Evolutionary conservation across 2,888 invertebrate genomes (phyloP).

Genomic region (Dasysyrphus tricinctus): DNA sequence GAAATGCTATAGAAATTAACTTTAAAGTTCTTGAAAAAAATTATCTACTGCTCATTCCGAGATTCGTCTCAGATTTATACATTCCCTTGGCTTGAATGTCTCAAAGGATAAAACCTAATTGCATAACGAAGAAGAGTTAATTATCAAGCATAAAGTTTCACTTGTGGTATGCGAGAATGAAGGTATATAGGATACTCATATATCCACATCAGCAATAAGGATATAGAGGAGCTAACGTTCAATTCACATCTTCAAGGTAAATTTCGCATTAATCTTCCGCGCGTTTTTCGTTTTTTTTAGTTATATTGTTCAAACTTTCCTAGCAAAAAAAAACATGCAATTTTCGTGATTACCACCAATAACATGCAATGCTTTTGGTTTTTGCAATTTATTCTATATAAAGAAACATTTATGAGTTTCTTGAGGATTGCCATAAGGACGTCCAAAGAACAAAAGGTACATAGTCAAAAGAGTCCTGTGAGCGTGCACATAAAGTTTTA

Average conservation of each 20-base stretch:
- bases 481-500: conserved; percentile 17
- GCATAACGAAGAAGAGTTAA: conserved; percentile 15
- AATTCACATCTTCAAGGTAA: conserved; percentile 25
- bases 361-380: conserved; percentile 53
- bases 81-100: background rate
- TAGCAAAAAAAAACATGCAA: conserved; percentile 38
- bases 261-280: conserved; percentile 55
- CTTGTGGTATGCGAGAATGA: background rate
- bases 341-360: conserved; percentile 65
- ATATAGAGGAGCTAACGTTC: conserved; percentile 3
- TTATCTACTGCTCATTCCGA: background rate
- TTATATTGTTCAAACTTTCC: conserved; percentile 18
- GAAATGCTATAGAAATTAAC: background rate
- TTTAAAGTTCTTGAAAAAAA: background rate
- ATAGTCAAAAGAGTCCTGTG: conserved; percentile 20
- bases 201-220: conserved; percentile 9
- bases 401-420: conserved; percentile 15
- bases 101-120: background rate
- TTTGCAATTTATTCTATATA: conserved; percentile 28
- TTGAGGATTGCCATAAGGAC: background rate
- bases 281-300: background rate
- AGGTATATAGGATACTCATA: background rate
- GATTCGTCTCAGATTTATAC: background rate
- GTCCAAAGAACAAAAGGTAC: conserved; percentile 29
- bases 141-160: conserved; percentile 11